phyloP scores from a whole-genome alignment of 1,140 invertebrate genomes.

The Drosophila lini region DNA sequence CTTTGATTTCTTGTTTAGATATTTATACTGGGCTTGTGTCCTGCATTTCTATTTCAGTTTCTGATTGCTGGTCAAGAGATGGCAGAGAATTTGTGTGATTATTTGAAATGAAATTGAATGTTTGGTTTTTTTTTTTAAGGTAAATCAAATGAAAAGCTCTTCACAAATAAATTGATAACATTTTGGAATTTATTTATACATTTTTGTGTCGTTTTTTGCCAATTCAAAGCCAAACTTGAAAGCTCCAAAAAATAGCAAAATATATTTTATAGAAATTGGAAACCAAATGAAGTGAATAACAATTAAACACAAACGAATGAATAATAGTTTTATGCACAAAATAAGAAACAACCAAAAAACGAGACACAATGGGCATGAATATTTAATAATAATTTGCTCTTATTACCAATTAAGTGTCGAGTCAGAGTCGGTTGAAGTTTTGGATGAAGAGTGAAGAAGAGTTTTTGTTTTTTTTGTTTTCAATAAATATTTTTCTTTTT shows the following conservation, averaged over 20 bases:
- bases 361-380: constrained; percentile 75
- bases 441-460: constrained; percentile 49
- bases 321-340: constrained; percentile 47
- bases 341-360: constrained; percentile 59
- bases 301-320: constrained; percentile 50
- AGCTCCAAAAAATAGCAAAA: constrained; percentile 43
- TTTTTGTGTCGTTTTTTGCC: constrained; percentile 44
- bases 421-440: constrained; percentile 77
- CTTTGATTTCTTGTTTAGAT: constrained; percentile 35
- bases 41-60: constrained; percentile 35
- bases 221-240: constrained; percentile 77
- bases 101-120: constrained; percentile 19
- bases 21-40: constrained; percentile 17
- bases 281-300: constrained; percentile 50
- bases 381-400: constrained; percentile 71
- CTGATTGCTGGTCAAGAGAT: constrained; percentile 49
- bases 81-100: constrained; percentile 46
- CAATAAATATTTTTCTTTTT: constrained; percentile 29
- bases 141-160: constrained; percentile 43
- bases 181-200: constrained; percentile 30
- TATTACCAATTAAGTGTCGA: constrained; percentile 80
- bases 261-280: constrained; percentile 33
- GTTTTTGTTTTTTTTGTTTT: constrained; percentile 39
- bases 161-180: constrained; percentile 18
- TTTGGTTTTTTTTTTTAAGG: constrained; percentile 10